A percentile compares a stretch with the other conserved stretches of the same genome.
These are phyloP conservation scores for Orthonychiurus folsomi DNA, from an alignment of 2,888 invertebrate species.

Conservation along the genomic window DNA sequence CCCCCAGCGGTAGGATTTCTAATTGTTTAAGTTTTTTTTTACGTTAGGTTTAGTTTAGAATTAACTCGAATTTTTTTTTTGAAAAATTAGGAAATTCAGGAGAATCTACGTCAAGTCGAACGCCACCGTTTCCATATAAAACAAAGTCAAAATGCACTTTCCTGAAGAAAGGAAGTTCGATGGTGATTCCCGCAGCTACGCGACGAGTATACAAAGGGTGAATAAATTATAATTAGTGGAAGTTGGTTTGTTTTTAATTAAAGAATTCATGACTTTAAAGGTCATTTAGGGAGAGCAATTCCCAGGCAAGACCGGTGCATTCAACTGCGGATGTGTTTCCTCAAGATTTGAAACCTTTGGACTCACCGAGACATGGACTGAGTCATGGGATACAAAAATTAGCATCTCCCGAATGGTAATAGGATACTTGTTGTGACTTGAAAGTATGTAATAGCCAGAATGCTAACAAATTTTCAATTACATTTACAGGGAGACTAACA, in stretches of 20 bases:
- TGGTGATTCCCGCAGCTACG: not conserved
- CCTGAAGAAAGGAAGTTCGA: not conserved
- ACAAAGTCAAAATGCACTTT: too few species aligned
- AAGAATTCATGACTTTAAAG: too few species aligned
- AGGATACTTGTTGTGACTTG: too few species aligned
- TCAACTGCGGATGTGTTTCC: conserved; percentile 36
- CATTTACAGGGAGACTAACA: conserved; percentile 58
- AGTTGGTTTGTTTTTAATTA: too few species aligned
- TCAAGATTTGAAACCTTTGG: conserved; percentile 48
- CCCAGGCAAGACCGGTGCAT: not conserved
- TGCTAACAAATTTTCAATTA: not conserved
- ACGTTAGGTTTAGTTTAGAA: too few species aligned
- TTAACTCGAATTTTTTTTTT: too few species aligned
- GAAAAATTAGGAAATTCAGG: not conserved
- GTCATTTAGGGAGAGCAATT: not conserved
- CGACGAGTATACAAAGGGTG: not conserved
- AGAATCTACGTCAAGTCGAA: not conserved
- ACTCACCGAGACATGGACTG: conserved; percentile 58
- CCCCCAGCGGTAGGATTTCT: too few species aligned
- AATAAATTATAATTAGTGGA: not conserved
- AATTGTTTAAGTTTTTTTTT: too few species aligned
- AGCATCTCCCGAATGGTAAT: conserved; percentile 61
- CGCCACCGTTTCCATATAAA: not conserved
- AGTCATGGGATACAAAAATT: conserved; percentile 57
- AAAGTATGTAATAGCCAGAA: too few species aligned